A percentile compares a stretch with the other conserved stretches of the same genome.
Conservation (phyloP, 1,140 invertebrate species). For the Trachymyrmex septentrionalis region DNA sequence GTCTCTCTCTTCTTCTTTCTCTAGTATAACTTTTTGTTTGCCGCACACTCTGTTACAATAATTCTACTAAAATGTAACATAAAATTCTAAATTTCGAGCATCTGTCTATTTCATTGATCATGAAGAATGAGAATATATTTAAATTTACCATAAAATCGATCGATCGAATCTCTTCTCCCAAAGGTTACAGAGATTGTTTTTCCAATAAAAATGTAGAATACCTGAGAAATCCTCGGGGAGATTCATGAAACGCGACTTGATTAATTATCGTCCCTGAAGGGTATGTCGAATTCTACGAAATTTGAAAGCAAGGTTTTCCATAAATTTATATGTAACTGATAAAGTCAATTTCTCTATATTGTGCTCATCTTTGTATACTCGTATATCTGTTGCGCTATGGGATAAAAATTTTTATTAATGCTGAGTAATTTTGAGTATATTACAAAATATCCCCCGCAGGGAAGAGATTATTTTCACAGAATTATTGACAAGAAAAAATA, state of each 20-base stretch:
- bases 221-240: neutral
- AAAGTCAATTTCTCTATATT: conserved; percentile 13
- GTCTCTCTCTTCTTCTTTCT: neutral
- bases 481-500: neutral
- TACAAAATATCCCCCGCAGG: neutral
- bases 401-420: conserved; percentile 24
- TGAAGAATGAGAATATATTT: neutral
- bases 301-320: conserved; percentile 1
- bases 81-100: neutral
- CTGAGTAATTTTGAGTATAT: neutral
- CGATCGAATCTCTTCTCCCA: neutral
- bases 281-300: conserved; percentile 14
- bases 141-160: conserved; percentile 30
- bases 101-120: neutral
- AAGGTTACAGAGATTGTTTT: neutral
- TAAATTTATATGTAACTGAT: conserved; percentile 20
- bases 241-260: conserved; percentile 23
- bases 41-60: neutral
- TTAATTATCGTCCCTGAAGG: conserved; percentile 36
- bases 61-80: neutral
- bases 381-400: neutral
- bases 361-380: too few species aligned
- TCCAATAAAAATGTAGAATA: conserved; percentile 38
- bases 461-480: neutral
- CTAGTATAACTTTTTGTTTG: neutral